Evolutionary conservation across 2,113 vertebrate genomes (phyloP).

Genomic region (Otus sunia): DNA sequence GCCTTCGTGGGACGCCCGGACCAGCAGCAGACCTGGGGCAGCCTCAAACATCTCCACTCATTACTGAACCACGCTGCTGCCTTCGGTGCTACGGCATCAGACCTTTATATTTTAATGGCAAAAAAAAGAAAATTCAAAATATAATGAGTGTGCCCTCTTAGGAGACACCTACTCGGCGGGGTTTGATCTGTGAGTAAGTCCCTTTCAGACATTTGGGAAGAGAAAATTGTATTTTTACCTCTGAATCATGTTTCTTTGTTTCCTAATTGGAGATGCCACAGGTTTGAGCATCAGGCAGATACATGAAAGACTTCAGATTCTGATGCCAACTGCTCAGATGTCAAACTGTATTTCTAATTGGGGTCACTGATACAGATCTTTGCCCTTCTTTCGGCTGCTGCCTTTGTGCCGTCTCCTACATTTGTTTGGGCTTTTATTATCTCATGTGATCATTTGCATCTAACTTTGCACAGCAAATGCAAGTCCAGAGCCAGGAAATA

Average conservation of each 20-base stretch:
- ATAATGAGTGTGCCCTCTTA: neutral
- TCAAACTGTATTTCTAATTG: neutral
- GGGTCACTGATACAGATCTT: neutral
- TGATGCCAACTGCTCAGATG: neutral
- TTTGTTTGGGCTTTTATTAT: neutral
- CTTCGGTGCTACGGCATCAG: fast-evolving
- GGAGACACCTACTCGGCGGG: neutral
- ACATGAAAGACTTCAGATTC: neutral
- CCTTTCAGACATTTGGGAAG: neutral
- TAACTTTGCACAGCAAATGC: neutral
- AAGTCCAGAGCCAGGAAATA: neutral
- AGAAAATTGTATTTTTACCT: neutral
- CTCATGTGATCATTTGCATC: neutral
- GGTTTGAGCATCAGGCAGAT: neutral
- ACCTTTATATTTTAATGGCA: neutral
- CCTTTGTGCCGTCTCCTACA: neutral
- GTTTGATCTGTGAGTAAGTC: neutral
- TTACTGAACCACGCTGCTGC: neutral
- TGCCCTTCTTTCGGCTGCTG: neutral
- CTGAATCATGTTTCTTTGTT: neutral
- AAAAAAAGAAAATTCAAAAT: neutral
- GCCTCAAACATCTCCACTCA: neutral
- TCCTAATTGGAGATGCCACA: neutral
- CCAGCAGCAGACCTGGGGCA: neutral
- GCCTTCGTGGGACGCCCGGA: fast-evolving